A percentile compares a stretch with the other conserved stretches of the same genome.
phyloP scores from a whole-genome alignment of 1,140 invertebrate genomes.

The Bathynomus jamesi region DNA sequence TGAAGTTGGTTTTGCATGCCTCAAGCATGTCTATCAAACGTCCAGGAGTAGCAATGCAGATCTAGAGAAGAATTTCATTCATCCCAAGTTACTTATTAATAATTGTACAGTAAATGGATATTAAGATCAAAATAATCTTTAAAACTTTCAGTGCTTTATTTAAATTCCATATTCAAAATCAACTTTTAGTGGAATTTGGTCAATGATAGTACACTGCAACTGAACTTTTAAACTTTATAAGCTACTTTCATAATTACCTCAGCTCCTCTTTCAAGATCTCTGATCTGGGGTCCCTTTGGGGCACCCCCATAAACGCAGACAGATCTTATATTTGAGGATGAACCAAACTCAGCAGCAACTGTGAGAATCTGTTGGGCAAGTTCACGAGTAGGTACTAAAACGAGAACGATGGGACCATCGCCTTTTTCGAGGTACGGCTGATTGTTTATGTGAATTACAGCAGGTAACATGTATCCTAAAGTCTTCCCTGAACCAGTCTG shows the following conservation, averaged over 20 bases:
- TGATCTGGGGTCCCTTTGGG: slow-evolving; percentile 77
- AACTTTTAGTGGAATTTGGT: too few relatives aligned
- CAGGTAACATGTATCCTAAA: slow-evolving; percentile 52
- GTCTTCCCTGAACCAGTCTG: slow-evolving; percentile 37
- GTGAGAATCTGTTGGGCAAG: slow-evolving; percentile 93
- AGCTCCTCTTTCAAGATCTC: slow-evolving; percentile 34
- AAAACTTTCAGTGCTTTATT: neutral
- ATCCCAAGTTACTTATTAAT: too few relatives aligned
- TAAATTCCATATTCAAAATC: too few relatives aligned
- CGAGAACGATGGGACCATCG: slow-evolving; percentile 83
- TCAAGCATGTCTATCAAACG: slow-evolving; percentile 94
- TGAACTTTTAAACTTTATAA: too few relatives aligned
- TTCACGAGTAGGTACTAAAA: slow-evolving; percentile 89
- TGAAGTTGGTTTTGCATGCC: slow-evolving; percentile 75
- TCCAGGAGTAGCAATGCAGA: slow-evolving; percentile 91
- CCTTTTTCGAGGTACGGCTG: slow-evolving; percentile 69
- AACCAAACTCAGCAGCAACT: slow-evolving; percentile 82
- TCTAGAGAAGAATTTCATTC: slow-evolving; percentile 50
- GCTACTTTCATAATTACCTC: too few relatives aligned
- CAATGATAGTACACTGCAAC: too few relatives aligned
- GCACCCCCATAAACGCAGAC: slow-evolving; percentile 95
- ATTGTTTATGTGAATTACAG: slow-evolving; percentile 86
- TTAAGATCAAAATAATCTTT: neutral
- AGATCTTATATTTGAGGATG: slow-evolving; percentile 71
- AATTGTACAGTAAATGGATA: too few relatives aligned